A percentile compares a stretch with the other conserved stretches of the same genome.
Evolutionary conservation across 2,888 invertebrate genomes (phyloP).

Genomic region (Ennomos fuscantarius): DNA sequence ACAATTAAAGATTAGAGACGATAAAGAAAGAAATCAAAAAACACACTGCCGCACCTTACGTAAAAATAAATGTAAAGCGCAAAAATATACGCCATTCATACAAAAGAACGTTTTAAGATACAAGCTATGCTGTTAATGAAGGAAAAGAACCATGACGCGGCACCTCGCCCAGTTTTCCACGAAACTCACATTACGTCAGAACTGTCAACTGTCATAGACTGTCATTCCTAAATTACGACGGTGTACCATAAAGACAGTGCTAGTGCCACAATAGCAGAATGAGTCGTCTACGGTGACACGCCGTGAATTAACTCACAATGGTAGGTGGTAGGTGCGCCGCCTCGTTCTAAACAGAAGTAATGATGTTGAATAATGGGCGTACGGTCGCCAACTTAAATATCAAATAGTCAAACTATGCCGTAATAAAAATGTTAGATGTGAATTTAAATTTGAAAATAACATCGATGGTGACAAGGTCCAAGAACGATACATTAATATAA

Average conservation of each 20-base stretch:
- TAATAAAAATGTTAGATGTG: not conserved
- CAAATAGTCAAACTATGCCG: not conserved
- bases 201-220: constrained; percentile 33
- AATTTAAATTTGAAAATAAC: too few relatives aligned
- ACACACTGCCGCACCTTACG: too few relatives aligned
- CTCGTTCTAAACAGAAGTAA: constrained; percentile 72
- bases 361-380: constrained; percentile 70
- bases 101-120: too few relatives aligned
- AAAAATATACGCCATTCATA: too few relatives aligned
- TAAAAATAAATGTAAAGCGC: too few relatives aligned
- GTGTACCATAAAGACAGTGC: constrained; percentile 43
- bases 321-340: constrained; percentile 43
- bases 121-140: not conserved
- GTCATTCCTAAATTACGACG: constrained; percentile 47
- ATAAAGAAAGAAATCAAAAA: too few relatives aligned
- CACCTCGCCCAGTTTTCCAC: constrained; percentile 19
- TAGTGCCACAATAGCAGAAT: constrained; percentile 52
- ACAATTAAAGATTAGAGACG: too few relatives aligned
- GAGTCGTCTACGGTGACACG: constrained; percentile 61
- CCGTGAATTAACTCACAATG: constrained; percentile 69
- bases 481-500: too few relatives aligned
- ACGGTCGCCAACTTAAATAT: constrained; percentile 24
- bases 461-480: too few relatives aligned
- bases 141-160: constrained; percentile 8
- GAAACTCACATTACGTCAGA: constrained; percentile 38